Evolutionary conservation across 2,888 invertebrate genomes (phyloP), one percentile per base, ranked within the genome.

Genomic region (Urechis unicinctus): DNA sequence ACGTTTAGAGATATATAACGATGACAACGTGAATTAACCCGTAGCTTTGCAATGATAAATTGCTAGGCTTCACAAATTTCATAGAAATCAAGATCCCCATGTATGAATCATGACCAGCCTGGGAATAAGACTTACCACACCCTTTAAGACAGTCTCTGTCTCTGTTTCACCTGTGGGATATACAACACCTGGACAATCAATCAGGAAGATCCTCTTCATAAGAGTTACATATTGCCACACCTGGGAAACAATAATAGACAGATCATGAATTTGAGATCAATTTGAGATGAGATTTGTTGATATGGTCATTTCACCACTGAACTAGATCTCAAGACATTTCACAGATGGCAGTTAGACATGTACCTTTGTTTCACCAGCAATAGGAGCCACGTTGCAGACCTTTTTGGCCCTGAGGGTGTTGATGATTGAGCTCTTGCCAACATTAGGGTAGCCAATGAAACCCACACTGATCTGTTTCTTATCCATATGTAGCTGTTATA

Each of bases 161-260:
- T 83, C 82, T 1, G 91, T 89, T 81, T 97, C 96, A 17, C 92
- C 91, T 9, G 91, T 89, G 6, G 97, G 95, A 80, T 96, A 96
- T 3, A 98, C 98, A 53, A 99, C 89, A 36, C 98, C 98, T 2
- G 98, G 98, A 78, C 97, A 98, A 81, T 99, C 98, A 66, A 98
- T 96, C 17, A 98, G 82, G 77, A 90, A 98, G 72, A 99, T 97
- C 66, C 91, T 84, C 68, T 86, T 86, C 97, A 98, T 99, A 53
- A 99, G 80, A 1, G 97, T 96, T 44, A 99, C 94, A 75, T 98
- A 99, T 77, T 99, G 98, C 98, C 98, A 99, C 1, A 97, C 95
- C 81, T 81, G 57, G 1, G 63, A 61, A 28, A 51, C 21, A 29
- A 47, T n/a, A 36, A 13, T 17, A 36, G 17, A 36, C 36, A 17